Evolutionary conservation across 30 jellyfish, hydroid and myxozoan genomes (phyloP).

Genomic region (Cassiopea xamachana): DNA sequence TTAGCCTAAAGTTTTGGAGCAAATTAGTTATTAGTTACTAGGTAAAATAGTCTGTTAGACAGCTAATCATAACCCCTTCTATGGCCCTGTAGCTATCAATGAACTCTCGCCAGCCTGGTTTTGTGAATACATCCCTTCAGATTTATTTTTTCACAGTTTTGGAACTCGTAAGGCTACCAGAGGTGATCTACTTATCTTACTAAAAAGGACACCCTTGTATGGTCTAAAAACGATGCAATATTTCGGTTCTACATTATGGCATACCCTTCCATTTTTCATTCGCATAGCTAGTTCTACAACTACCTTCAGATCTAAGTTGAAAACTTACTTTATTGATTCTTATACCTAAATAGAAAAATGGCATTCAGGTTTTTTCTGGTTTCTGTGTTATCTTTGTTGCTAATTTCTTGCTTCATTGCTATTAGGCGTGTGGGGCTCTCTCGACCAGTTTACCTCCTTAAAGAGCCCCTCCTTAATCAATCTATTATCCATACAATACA

Average conservation of each 20-base stretch:
- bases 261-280: conserved; percentile 24
- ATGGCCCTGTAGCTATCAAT: no score
- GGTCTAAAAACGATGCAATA: conserved; percentile 7
- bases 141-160: not conserved
- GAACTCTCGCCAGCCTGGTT: not conserved
- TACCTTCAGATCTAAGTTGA: conserved; percentile 38
- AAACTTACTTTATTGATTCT: conserved; percentile 34
- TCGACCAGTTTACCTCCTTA: not conserved
- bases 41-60: no score
- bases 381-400: not conserved
- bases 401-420: not conserved
- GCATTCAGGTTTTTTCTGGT: not conserved
- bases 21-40: no score
- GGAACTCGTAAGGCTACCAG: not conserved
- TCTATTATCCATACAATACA: not conserved
- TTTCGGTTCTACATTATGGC: not conserved
- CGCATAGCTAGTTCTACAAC: conserved; percentile 41
- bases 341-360: not conserved
- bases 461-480: not conserved
- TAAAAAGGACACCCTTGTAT: not conserved
- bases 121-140: not conserved
- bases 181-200: not conserved
- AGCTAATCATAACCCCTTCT: no score
- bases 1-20: no score
- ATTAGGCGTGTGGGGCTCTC: not conserved